These are phyloP conservation scores for Sylvia atricapilla DNA, from an alignment of 2,113 vertebrate species.

Conservation along the genomic window DNA sequence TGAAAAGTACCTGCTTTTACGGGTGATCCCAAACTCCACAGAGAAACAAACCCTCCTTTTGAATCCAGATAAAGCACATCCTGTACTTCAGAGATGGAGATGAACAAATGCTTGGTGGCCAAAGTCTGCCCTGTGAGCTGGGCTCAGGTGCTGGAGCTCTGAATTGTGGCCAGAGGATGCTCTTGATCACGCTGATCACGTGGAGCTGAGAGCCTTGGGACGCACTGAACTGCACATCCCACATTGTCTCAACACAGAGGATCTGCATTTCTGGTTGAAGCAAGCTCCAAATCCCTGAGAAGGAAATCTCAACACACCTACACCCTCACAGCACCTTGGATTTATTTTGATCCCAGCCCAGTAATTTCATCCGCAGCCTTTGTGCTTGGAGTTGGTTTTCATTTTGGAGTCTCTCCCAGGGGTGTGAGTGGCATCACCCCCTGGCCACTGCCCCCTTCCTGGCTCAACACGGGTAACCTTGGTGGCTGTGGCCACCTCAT, in stretches of 20 bases:
- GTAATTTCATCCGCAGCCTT: background rate
- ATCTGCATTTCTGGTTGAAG: background rate
- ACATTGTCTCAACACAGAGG: background rate
- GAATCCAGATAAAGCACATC: background rate
- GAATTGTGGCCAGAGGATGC: background rate
- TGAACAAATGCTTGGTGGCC: background rate
- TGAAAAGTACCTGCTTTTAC: constrained; percentile 47
- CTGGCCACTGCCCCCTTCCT: too few species aligned
- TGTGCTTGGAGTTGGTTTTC: background rate
- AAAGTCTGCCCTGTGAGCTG: background rate
- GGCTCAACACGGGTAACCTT: rapidly evolving
- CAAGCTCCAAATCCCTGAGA: background rate
- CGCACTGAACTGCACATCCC: background rate
- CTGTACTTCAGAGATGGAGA: background rate
- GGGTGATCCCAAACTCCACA: background rate
- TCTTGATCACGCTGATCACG: background rate
- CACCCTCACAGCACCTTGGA: background rate
- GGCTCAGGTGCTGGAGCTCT: background rate
- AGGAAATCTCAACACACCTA: background rate
- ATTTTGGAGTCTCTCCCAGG: background rate
- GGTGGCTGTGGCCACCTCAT: background rate
- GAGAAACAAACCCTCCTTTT: background rate
- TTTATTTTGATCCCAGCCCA: background rate
- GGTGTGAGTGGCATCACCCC: background rate
- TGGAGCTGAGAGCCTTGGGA: background rate